A percentile compares a stretch with the other conserved stretches of the same genome.
These are phyloP conservation scores for Mus caroli DNA, from an alignment of 2,797 vertebrate genomes.

Conservation along the genomic window DNA sequence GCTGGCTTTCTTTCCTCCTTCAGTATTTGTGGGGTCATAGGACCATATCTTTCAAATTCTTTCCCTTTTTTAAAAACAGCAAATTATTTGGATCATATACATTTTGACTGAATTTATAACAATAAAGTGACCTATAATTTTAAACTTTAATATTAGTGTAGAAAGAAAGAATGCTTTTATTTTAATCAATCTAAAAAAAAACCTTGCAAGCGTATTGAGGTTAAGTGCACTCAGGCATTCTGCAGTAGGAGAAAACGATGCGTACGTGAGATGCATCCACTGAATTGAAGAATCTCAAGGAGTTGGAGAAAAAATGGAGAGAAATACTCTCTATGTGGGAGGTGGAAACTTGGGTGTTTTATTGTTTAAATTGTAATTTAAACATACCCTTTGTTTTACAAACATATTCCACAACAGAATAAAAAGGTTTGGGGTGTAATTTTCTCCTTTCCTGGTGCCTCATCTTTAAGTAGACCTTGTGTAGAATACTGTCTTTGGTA, in stretches of 20 bases:
- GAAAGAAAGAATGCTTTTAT: conserved; percentile 62
- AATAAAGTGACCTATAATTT: not conserved
- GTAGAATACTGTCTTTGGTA: not conserved
- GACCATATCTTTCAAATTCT: conserved; percentile 42
- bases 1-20: not conserved
- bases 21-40: not conserved
- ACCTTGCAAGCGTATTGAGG: conserved; percentile 21
- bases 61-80: not conserved
- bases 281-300: not conserved
- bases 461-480: conserved; percentile 30
- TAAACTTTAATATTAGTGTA: conserved; percentile 56
- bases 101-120: conserved; percentile 61
- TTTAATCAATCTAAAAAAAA: conserved; percentile 35
- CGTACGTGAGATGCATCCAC: not conserved
- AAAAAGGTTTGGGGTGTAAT: not conserved
- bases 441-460: not conserved
- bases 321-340: not conserved
- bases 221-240: not conserved
- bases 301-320: conserved; percentile 31
- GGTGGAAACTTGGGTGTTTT: not conserved
- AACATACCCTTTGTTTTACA: not conserved
- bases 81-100: conserved; percentile 41
- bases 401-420: conserved; percentile 45
- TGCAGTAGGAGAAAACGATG: conserved; percentile 35
- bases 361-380: conserved; percentile 30